These are phyloP conservation scores for Amorpha juglandis DNA, from an alignment of 2,888 invertebrate genomes.

Conservation along the genomic window DNA sequence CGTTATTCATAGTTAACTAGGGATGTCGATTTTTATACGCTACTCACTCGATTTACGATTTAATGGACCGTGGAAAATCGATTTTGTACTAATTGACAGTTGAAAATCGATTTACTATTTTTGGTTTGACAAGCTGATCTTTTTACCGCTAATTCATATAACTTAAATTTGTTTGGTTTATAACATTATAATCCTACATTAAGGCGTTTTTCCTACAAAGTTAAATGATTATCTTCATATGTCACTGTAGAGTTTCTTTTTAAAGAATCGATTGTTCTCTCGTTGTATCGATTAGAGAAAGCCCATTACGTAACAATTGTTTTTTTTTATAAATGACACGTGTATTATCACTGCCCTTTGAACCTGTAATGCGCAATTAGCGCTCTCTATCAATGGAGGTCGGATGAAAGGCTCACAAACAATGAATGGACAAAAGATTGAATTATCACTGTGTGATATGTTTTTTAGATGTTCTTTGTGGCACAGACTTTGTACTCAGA, in stretches of 20 bases:
- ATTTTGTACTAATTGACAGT: not conserved
- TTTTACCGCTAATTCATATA: not conserved
- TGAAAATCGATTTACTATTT: not conserved
- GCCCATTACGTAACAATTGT: not conserved
- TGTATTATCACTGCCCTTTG: constrained; percentile 15
- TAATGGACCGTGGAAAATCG: not conserved
- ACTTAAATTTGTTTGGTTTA: not conserved
- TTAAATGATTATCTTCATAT: not conserved
- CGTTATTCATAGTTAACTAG: constrained; percentile 2
- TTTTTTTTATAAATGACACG: constrained; percentile 6
- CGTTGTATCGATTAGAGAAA: not conserved
- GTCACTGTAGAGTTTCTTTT: not conserved
- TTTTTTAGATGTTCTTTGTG: not conserved
- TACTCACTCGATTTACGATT: not conserved
- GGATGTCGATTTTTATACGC: not conserved
- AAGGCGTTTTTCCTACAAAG: not conserved
- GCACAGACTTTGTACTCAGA: not conserved
- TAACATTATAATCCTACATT: not conserved
- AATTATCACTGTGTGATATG: not conserved
- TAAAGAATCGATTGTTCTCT: not conserved
- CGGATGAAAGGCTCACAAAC: not conserved
- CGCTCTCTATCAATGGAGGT: not conserved
- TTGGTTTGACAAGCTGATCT: not conserved
- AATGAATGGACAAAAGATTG: constrained; percentile 9
- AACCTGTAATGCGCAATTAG: constrained; percentile 13